Evolutionary conservation across 1,140 invertebrate genomes (phyloP).

Genomic region (Ridgeia piscesae): DNA sequence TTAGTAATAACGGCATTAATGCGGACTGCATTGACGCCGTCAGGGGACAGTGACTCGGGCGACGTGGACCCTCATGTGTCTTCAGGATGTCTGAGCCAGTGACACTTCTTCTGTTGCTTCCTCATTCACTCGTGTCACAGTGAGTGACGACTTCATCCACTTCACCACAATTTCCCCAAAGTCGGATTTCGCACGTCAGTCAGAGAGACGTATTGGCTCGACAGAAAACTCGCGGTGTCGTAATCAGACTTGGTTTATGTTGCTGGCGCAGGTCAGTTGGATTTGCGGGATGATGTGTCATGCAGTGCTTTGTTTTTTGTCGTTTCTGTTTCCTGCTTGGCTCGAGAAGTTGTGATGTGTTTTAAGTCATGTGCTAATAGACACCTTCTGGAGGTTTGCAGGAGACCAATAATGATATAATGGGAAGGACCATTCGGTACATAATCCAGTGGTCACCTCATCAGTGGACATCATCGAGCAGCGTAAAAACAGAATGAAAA

Average conservation of each 20-base stretch:
- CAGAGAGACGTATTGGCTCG: not conserved
- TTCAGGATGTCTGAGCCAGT: not conserved
- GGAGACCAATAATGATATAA: too few relatives aligned
- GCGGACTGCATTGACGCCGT: not conserved
- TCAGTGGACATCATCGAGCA: too few relatives aligned
- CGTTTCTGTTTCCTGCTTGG: not conserved
- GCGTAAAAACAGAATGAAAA: too few relatives aligned
- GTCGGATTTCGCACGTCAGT: not conserved
- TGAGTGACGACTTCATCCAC: not conserved
- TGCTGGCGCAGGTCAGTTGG: not conserved
- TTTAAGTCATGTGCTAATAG: not conserved
- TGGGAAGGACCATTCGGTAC: too few relatives aligned
- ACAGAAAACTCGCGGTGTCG: too few relatives aligned
- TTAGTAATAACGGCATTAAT: not conserved
- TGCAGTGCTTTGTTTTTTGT: not conserved
- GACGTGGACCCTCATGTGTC: not conserved
- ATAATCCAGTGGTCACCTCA: too few relatives aligned
- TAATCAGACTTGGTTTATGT: not conserved
- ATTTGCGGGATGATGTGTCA: not conserved
- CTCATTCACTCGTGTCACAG: not conserved
- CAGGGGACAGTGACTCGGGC: not conserved
- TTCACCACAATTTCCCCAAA: not conserved
- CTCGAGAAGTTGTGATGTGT: not conserved
- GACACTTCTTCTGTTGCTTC: not conserved
- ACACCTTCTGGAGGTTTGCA: not conserved